Evolutionary conservation across 2,113 vertebrate species (phyloP).

Genomic region (Bambusicola thoracicus): DNA sequence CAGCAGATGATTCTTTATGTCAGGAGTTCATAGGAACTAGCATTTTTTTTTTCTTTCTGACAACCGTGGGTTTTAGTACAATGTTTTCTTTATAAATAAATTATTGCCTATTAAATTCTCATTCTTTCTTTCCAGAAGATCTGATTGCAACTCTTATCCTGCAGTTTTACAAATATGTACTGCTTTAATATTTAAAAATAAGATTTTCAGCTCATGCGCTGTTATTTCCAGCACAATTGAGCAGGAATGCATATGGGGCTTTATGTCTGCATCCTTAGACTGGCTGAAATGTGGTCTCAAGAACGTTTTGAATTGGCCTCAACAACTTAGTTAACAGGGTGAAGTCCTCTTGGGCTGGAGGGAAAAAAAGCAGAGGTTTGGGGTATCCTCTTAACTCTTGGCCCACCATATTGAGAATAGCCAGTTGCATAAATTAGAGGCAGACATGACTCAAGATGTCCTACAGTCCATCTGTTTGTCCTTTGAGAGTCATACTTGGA

Average conservation of each 20-base stretch:
- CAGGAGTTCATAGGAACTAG: not conserved
- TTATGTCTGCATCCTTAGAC: not conserved
- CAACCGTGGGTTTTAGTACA: not conserved
- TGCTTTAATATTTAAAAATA: not conserved
- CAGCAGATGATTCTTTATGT: not conserved
- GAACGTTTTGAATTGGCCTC: not conserved
- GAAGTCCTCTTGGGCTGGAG: not conserved
- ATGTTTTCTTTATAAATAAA: not conserved
- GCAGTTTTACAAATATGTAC: not conserved
- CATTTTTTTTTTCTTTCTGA: not conserved
- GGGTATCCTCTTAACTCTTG: not conserved
- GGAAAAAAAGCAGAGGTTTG: not conserved
- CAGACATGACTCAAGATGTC: fast-evolving
- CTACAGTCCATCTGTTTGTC: not conserved
- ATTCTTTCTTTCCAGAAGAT: not conserved
- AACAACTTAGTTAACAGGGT: not conserved
- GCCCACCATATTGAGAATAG: not conserved
- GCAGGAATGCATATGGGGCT: fast-evolving
- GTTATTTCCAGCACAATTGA: not conserved
- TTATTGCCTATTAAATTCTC: not conserved
- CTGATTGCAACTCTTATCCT: not conserved
- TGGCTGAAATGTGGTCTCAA: not conserved
- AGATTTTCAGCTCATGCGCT: not conserved
- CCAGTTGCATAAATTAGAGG: not conserved
- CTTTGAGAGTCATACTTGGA: fast-evolving